Percentiles rank a stretch among this genome's conserved stretches.
Evolutionary conservation across 2,797 vertebrate genomes (phyloP).

Genomic region (Clarias platycephalus): DNA sequence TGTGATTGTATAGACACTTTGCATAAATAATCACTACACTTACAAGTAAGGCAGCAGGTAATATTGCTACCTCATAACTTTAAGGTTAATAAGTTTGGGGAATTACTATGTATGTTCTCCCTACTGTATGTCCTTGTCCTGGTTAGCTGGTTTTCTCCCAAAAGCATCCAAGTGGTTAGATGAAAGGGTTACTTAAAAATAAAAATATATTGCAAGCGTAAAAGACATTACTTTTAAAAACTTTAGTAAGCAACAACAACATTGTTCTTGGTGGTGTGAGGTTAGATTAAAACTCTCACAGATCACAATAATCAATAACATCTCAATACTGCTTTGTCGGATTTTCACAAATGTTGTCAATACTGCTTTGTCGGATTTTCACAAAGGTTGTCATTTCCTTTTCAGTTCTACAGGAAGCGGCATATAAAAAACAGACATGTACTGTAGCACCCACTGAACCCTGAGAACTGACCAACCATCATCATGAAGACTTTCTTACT

Average conservation of each 20-base stretch:
- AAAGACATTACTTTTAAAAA: neutral
- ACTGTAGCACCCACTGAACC: neutral
- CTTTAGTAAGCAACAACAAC: neutral
- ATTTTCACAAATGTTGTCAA: neutral
- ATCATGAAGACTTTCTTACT: conserved; percentile 29
- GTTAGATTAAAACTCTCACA: too few relatives aligned
- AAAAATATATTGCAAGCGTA: neutral
- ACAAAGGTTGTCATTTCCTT: neutral
- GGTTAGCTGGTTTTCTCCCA: neutral
- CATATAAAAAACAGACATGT: neutral
- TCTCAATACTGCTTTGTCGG: neutral
- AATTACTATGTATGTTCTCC: neutral
- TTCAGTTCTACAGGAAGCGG: neutral
- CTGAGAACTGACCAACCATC: neutral
- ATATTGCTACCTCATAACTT: neutral
- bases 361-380: neutral
- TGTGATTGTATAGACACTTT: neutral
- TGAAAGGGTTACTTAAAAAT: neutral
- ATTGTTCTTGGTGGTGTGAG: neutral
- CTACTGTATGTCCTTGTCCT: neutral
- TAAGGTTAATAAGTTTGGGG: neutral
- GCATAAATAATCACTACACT: neutral
- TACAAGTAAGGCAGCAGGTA: neutral
- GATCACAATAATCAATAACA: neutral
- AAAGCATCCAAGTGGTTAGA: neutral